Base-by-base conservation (phyloP, 2,888 invertebrate species). In the Trilocha varians region DNA sequence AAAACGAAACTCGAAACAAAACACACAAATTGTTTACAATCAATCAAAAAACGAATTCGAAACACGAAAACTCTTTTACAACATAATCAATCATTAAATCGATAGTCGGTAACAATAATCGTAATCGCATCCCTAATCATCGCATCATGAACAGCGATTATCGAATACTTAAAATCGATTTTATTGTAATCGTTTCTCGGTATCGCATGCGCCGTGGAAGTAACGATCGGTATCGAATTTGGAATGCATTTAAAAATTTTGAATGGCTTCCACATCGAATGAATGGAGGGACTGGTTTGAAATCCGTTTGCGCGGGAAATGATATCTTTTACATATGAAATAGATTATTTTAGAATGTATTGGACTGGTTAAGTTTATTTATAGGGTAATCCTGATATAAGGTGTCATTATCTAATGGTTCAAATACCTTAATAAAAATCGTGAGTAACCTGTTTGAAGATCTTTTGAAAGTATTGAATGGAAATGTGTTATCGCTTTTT, bases 21-120 rank as follows among this genome's bases (percentile, higher is more conserved):
- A 25, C 8, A 6, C 25, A 25, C 25, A 25, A 25, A 25, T 25
- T 25, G 25, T 3, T 25, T 25, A 25, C 25, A 25, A 25, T 25
- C 25, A 2, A 3, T 25, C 25, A 25, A 25, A 25, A 2, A 25
- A 25, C 11, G 11, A 6, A 11, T 11, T 25, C 4, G 53, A 59
- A 50, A 44, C 42, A 42, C 43, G 48, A 46, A 53, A 56, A 57
- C 53, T 52, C 57, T 52, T 49, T 47, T 38, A 47, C 52, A 45
- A 51, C 53, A 55, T 60, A 55, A 58, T 57, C 49, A 49, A 45
- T 45, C 53, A 49, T 51, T 57, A 49, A 43, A 32, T 50, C 44
- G 34, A 47, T 53, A 52, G 53, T 56, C 48, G 53, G 51, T 41
- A 44, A 40, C 41, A 46, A 47, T 48, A 48, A 50, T 44, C 25